Evolutionary conservation across 2,113 vertebrate genomes (phyloP).

Genomic region (Neomonachus schauinslandi): DNA sequence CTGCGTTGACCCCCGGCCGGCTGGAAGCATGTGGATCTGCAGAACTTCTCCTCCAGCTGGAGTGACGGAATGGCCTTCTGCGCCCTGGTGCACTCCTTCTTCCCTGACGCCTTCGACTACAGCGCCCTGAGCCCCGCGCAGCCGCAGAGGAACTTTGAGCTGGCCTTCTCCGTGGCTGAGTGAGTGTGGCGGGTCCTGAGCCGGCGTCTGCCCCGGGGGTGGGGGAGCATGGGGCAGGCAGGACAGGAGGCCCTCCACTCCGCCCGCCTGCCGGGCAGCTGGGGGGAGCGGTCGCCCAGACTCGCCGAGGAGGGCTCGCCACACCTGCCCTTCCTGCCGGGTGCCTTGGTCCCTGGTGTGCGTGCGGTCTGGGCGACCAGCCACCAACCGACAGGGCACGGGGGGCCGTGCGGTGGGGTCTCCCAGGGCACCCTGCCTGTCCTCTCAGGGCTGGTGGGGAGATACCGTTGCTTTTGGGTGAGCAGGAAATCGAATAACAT

Average conservation of each 20-base stretch:
- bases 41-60: conserved; percentile 99
- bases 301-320: background rate
- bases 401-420: background rate
- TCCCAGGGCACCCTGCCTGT: background rate
- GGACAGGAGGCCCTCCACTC: background rate
- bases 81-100: conserved; percentile 97
- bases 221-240: background rate
- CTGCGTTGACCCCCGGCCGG: background rate
- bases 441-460: background rate
- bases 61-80: conserved; percentile 98
- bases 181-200: conserved; percentile 83
- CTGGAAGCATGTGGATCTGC: conserved; percentile 94
- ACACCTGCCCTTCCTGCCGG: background rate
- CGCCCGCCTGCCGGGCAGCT: background rate
- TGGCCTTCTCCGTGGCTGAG: conserved; percentile 95
- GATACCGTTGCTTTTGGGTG: background rate
- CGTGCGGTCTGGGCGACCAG: background rate
- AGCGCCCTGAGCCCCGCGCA: conserved; percentile 88
- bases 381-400: background rate
- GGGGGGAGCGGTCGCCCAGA: background rate
- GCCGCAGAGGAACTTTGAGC: conserved; percentile 93
- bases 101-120: conserved; percentile 96
- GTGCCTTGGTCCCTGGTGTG: background rate
- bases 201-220: fast-evolving
- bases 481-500: background rate